Base-by-base conservation (phyloP, 1,140 invertebrate genomes). In the Batillaria attramentaria region DNA sequence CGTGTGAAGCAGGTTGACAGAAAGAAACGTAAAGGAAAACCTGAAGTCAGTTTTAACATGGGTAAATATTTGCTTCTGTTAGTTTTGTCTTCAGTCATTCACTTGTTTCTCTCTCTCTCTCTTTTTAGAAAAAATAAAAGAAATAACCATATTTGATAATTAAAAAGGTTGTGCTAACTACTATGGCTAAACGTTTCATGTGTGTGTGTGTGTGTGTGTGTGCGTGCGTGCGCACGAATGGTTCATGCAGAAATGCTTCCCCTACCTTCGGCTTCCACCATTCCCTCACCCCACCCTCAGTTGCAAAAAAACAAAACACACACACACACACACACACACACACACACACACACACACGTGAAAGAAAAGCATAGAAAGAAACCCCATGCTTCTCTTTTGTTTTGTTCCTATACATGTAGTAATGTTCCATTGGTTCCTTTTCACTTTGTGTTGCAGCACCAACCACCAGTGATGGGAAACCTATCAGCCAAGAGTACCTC, bases 401-500 rank as follows among this genome's bases (percentile, higher is more conserved):
- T 28, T 28, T 35, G 3, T 16, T 54, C 33, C 35, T 4, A n/a
- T 3, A 28, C n/a, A 4, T 3, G 20, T 57, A 60, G 37, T 33
- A n/a, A 35, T 28, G 46, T 10, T 31, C 2, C 31, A 16, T 79
- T 73, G 28, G 42, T 1, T 78, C 28, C 5, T 24, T 50, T 42
- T 72, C 24, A 62, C 10, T 4, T 76, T 60, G 73, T 37, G 41
- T 72, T 73, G 69, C 46, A 72, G 70, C 80, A 66, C 33, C 68
- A 78, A 62, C 42, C n/a, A n/a, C n/a, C 83, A 82, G 78, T 62
- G 39, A 46, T 0, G 73, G 65, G 43, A 80, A 80, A 46, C 72
- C 80, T 2, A 68, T 65, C 33, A 85, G 77, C 74, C 80, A 83
- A 78, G 83, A 74, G 74, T 83, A 88, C 69, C 78, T 89, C 28